A percentile compares a stretch with the other conserved stretches of the same genome.
Evolutionary conservation across 2,888 invertebrate genomes (phyloP).

Genomic region (Hymenopus coronatus): DNA sequence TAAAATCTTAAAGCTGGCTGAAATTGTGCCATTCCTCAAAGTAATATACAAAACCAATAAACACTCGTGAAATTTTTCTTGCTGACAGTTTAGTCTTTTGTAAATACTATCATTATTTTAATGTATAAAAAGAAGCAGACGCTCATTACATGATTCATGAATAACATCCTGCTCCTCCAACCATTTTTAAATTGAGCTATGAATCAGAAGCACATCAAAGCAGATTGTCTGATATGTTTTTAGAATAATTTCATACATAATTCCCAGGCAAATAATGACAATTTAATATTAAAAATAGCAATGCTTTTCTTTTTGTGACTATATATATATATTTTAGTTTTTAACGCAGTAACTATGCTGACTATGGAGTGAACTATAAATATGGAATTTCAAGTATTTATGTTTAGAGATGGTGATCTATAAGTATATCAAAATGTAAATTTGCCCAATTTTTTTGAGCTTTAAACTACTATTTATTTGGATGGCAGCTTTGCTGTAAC

Average conservation of each 20-base stretch:
- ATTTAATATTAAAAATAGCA: neutral
- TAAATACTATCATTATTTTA: neutral
- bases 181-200: neutral
- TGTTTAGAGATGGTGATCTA: neutral
- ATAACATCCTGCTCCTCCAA: neutral
- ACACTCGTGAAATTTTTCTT: neutral
- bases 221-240: neutral
- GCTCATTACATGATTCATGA: neutral
- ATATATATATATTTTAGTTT: neutral
- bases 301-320: neutral
- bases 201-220: neutral
- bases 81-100: neutral
- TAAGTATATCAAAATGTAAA: neutral
- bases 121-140: neutral
- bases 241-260: neutral
- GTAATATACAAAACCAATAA: neutral
- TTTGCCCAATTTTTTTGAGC: neutral
- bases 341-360: neutral
- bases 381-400: neutral
- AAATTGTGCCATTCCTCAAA: neutral
- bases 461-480: neutral
- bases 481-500: neutral
- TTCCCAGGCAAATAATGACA: neutral
- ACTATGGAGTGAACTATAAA: neutral
- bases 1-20: neutral